Base-by-base conservation (phyloP, 2,797 vertebrate genomes). In the Coreius guichenoti region DNA sequence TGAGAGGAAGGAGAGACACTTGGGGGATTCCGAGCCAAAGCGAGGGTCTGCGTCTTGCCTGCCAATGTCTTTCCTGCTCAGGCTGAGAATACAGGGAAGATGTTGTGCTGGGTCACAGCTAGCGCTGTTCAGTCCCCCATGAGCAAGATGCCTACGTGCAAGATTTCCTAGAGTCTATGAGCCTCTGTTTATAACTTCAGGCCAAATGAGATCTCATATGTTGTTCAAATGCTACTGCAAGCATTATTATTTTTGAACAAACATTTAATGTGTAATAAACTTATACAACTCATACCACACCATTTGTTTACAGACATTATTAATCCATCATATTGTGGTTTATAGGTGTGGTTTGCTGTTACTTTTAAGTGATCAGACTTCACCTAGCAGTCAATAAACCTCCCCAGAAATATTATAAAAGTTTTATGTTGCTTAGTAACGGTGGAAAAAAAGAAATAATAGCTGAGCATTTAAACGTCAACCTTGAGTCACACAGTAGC, bases 71-170 rank as follows among this genome's bases (percentile, higher is more conserved):
- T 81, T 73, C 70, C 85, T 76, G 87, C 80, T 47, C 81, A 82
- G 87, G 84, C 74, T 31, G 84, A 68, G 86, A 88, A 92, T 87
- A 95, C 94, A 95, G 93, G 90, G 92, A 89, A 91, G 82, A 89
- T 89, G 92, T 91, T 95, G 93, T 95, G 90, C 91, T 92, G 86
- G 88, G 82, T 83, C 81, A 93, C 83, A 94, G 81, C 39, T 63
- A 74, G 43, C 12, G 54, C 80, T 73, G 73, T 81, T 81, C 54
- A 83, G 70, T 29, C 70, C 84, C 85, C 65, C 26, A 69, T 85
- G 74, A 87, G 54, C 36, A 82, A 83, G 80, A 73, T 36, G 73
- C 58, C 80, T 83, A 83, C 68, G 74, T 76, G 80, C 70, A 65
- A 33, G 29, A 78, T 54, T 79, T 70, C 83, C 89, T 81, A 85